phyloP scores from a whole-genome alignment of 2,797 vertebrate genomes.

The Ctenochaetus hawaiiensis region DNA sequence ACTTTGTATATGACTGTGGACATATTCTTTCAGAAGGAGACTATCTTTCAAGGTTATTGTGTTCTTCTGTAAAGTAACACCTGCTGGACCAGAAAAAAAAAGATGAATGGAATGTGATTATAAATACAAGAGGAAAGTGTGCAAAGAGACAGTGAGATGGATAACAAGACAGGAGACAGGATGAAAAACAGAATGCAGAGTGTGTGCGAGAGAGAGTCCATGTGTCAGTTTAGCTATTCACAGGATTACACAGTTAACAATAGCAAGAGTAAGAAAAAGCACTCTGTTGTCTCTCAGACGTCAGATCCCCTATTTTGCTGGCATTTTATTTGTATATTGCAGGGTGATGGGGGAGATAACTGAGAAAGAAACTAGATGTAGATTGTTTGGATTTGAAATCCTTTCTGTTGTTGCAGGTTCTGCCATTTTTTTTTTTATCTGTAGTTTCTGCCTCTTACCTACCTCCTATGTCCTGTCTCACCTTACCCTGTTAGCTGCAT shows the following conservation, averaged over 20 bases:
- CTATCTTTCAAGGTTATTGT: constrained; percentile 17
- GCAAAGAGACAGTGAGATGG: constrained; percentile 14
- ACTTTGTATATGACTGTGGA: not conserved
- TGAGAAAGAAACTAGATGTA: constrained; percentile 1
- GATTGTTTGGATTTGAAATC: not conserved
- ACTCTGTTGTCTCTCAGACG: not conserved
- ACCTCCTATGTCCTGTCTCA: not conserved
- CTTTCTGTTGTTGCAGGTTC: not conserved
- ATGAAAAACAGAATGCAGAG: constrained; percentile 16
- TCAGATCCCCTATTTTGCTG: not conserved
- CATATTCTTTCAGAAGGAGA: not conserved
- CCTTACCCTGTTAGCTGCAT: constrained; percentile 10
- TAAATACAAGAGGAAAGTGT: constrained; percentile 12
- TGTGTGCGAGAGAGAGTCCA: not conserved
- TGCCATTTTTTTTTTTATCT: not conserved
- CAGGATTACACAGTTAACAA: not conserved
- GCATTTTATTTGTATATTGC: constrained; percentile 7
- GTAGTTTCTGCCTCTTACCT: not conserved
- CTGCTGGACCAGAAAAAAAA: constrained; percentile 3
- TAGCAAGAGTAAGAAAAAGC: not conserved
- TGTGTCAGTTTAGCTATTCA: constrained; percentile 19
- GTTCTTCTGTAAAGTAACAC: constrained; percentile 8
- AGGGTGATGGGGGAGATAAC: not conserved
- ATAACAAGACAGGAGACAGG: constrained; percentile 27
- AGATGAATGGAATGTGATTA: constrained; percentile 31